Conservation (phyloP, 2,113 vertebrate species). For the Zosterops pallidus region DNA sequence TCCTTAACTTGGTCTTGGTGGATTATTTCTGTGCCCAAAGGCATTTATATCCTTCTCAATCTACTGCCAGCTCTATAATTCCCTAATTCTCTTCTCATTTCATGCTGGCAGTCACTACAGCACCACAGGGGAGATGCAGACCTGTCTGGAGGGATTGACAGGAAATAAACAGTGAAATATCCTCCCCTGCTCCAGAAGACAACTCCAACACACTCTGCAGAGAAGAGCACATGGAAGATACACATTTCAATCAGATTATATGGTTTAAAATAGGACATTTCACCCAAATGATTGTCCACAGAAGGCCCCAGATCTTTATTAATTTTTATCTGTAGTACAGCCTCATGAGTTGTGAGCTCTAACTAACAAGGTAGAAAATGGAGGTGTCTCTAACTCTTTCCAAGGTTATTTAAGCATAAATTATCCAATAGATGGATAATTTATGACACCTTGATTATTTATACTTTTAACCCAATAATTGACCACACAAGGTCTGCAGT, state of each 20-base stretch:
- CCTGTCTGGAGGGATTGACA: not conserved
- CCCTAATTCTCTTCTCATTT: not conserved
- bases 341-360: too few species aligned
- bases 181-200: not conserved
- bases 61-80: not conserved
- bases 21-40: not conserved
- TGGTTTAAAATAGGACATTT: not conserved
- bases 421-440: too few species aligned
- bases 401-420: too few species aligned
- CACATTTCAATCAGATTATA: not conserved
- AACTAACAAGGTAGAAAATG: too few species aligned
- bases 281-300: not conserved
- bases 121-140: not conserved
- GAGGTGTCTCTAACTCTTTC: too few species aligned
- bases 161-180: not conserved
- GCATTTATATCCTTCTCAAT: not conserved
- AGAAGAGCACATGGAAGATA: accelerated
- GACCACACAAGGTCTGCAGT: too few species aligned
- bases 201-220: not conserved
- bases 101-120: not conserved
- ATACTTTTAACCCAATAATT: too few species aligned
- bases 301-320: too few species aligned
- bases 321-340: too few species aligned
- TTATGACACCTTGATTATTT: too few species aligned
- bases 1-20: not conserved